Percentiles rank a stretch among this genome's conserved stretches.
Conservation (phyloP, 2,797 vertebrate species). For the Hephaestus fuliginosus region DNA sequence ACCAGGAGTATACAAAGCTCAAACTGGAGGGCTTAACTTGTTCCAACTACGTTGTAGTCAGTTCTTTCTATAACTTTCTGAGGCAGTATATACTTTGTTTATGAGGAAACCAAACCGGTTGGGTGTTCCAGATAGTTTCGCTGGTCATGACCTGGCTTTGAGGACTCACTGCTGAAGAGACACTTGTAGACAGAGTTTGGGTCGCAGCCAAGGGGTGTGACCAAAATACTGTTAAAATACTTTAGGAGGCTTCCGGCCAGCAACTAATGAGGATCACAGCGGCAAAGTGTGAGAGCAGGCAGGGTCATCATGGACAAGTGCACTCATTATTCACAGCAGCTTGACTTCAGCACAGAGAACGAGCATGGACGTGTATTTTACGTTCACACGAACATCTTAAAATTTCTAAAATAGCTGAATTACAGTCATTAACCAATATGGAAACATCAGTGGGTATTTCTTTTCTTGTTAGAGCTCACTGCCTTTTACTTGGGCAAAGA, state of each 20-base stretch:
- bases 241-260: conserved; percentile 26
- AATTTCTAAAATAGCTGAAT: conserved; percentile 21
- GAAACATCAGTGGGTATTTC: conserved; percentile 3
- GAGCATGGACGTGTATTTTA: conserved; percentile 11
- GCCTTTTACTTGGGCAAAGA: conserved; percentile 10
- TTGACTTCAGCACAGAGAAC: conserved; percentile 24
- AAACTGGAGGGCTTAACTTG: not conserved
- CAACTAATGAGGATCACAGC: conserved; percentile 56
- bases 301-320: conserved; percentile 58
- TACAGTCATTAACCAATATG: conserved; percentile 12
- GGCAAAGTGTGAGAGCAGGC: conserved; percentile 60
- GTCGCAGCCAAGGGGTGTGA: conserved; percentile 28
- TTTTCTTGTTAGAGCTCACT: conserved; percentile 8
- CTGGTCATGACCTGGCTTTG: conserved; percentile 32
- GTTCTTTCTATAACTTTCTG: conserved; percentile 1
- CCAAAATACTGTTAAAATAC: conserved; percentile 43
- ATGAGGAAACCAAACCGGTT: conserved; percentile 12
- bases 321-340: conserved; percentile 63
- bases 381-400: not conserved
- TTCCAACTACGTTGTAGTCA: conserved; percentile 10
- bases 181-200: conserved; percentile 46
- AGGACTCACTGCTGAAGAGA: conserved; percentile 38
- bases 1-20: conserved; percentile 36
- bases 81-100: not conserved
- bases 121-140: conserved; percentile 8